A percentile compares a stretch with the other conserved stretches of the same genome.
These are phyloP conservation scores for Cheirogaleus medius DNA, from an alignment of 2,113 vertebrate species.

Conservation along the genomic window DNA sequence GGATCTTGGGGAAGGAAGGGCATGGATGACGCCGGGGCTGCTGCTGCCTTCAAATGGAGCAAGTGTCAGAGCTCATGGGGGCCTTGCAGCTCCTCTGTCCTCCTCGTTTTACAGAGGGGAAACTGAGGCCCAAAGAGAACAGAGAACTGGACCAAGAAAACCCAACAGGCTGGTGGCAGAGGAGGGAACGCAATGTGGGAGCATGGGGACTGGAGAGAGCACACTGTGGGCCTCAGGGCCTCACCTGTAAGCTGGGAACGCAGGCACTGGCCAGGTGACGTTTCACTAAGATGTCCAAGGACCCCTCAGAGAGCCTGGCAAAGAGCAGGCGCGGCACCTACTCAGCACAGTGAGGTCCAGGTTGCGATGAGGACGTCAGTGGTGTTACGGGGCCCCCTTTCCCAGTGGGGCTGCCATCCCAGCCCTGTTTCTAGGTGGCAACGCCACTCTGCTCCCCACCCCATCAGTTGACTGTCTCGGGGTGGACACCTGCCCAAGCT, in stretches of 20 bases:
- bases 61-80: neutral
- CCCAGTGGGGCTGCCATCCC: neutral
- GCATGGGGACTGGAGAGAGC: neutral
- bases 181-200: neutral
- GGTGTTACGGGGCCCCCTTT: rapidly evolving
- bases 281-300: neutral
- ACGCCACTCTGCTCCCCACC: too few relatives aligned
- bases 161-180: too few relatives aligned
- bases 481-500: neutral
- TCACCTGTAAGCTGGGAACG: neutral
- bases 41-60: neutral
- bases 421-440: neutral
- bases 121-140: neutral
- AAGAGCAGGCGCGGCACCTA: neutral
- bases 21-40: rapidly evolving
- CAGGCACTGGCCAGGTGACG: too few relatives aligned
- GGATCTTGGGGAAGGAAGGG: neutral
- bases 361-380: rapidly evolving
- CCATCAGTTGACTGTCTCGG: neutral
- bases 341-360: rapidly evolving
- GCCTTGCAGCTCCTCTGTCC: neutral
- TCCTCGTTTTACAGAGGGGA: neutral
- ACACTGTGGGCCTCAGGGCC: neutral
- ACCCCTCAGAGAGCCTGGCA: neutral
- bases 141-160: neutral